Percentiles rank a stretch among this genome's conserved stretches.
phyloP scores from a whole-genome alignment of 2,113 vertebrate species.

The Galbula dea region DNA sequence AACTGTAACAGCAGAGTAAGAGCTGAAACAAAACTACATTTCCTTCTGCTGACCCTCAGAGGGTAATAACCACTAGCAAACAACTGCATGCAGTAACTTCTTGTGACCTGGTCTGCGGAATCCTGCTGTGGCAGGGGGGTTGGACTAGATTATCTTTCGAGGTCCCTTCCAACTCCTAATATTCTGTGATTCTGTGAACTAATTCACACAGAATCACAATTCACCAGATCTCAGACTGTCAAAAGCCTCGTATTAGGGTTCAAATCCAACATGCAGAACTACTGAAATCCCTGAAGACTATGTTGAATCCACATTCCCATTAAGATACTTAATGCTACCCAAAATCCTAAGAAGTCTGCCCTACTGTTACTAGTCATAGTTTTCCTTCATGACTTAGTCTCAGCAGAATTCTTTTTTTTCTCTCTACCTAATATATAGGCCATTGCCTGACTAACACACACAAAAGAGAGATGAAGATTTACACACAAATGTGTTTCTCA shows the following conservation, averaged over 20 bases:
- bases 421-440: background rate
- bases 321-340: background rate
- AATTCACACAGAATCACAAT: too few relatives aligned
- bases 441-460: background rate
- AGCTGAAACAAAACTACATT: background rate
- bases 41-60: background rate
- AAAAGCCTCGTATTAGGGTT: background rate
- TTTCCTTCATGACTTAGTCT: background rate
- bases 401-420: background rate
- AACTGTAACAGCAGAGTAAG: background rate
- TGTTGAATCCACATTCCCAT: background rate
- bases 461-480: slow-evolving; percentile 27
- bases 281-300: background rate
- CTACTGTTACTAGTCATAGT: background rate
- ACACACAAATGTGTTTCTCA: slow-evolving; percentile 30
- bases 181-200: too few relatives aligned
- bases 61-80: background rate
- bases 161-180: too few relatives aligned
- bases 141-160: too few relatives aligned
- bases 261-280: background rate
- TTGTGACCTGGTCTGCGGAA: too few relatives aligned
- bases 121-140: too few relatives aligned
- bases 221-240: background rate
- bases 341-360: background rate
- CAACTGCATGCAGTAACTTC: background rate